Percentiles rank a stretch among this genome's conserved stretches.
phyloP scores from a whole-genome alignment of 2,888 invertebrate species.

The Neelides folsomi region DNA sequence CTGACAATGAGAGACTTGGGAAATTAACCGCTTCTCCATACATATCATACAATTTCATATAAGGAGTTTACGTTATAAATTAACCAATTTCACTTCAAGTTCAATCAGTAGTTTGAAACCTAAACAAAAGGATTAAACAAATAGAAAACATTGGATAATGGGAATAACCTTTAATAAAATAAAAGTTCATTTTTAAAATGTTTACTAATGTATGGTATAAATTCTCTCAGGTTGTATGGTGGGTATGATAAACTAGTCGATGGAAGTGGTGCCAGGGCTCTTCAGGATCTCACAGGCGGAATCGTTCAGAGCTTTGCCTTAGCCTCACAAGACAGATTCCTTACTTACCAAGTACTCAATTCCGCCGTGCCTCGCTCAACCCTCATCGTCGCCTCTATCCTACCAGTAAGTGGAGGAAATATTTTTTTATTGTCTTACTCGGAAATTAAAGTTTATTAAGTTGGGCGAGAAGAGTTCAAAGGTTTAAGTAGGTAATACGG shows the following conservation, averaged over 20 bases:
- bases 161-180: too few species aligned
- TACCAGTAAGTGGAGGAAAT: constrained; percentile 41
- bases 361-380: constrained; percentile 58
- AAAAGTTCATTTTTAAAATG: background rate
- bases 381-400: constrained; percentile 52
- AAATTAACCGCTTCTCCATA: too few species aligned
- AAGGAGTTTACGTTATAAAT: too few species aligned
- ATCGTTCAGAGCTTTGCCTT: constrained; percentile 60
- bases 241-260: constrained; percentile 51
- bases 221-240: constrained; percentile 53
- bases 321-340: constrained; percentile 50
- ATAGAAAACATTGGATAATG: background rate
- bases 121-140: too few species aligned
- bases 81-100: background rate
- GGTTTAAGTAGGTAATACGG: too few species aligned
- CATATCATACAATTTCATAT: too few species aligned
- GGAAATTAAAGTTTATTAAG: too few species aligned
- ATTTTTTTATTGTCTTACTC: too few species aligned
- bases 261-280: constrained; percentile 53
- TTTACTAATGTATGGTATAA: background rate
- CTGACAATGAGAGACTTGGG: too few species aligned
- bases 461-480: too few species aligned
- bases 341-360: constrained; percentile 54
- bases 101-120: background rate
- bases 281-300: constrained; percentile 60